A percentile compares a stretch with the other conserved stretches of the same genome.
Evolutionary conservation across 2,797 vertebrate species (phyloP).

Genomic region (Intellagama lesueurii): DNA sequence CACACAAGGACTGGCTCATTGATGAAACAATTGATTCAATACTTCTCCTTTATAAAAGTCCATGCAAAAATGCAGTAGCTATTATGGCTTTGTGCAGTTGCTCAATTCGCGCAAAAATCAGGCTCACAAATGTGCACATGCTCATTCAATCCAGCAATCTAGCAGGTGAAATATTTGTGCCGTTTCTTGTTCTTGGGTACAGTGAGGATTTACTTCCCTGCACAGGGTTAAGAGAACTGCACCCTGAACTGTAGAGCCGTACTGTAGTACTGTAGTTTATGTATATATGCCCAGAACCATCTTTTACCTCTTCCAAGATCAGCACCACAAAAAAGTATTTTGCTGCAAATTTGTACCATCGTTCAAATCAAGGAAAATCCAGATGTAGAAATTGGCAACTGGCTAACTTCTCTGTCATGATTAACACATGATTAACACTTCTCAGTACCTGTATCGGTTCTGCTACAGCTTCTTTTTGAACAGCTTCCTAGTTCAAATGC

Average conservation of each 20-base stretch:
- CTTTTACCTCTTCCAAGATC: background rate
- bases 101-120: too few species aligned
- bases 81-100: too few species aligned
- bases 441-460: background rate
- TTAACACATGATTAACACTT: background rate
- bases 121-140: too few species aligned
- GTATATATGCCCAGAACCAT: background rate
- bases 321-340: background rate
- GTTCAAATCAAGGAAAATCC: background rate
- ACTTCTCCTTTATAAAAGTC: too few species aligned
- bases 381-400: background rate
- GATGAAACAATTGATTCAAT: too few species aligned
- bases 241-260: background rate
- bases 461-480: background rate
- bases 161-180: too few species aligned
- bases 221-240: too few species aligned
- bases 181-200: too few species aligned
- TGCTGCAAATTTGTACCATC: background rate
- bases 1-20: too few species aligned
- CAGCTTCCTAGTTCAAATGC: background rate
- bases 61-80: too few species aligned
- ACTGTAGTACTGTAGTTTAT: background rate
- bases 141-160: too few species aligned
- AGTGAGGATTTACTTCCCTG: too few species aligned
- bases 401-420: background rate